Evolutionary conservation across 2,888 invertebrate species (phyloP).

Genomic region (Orchestes rusci): DNA sequence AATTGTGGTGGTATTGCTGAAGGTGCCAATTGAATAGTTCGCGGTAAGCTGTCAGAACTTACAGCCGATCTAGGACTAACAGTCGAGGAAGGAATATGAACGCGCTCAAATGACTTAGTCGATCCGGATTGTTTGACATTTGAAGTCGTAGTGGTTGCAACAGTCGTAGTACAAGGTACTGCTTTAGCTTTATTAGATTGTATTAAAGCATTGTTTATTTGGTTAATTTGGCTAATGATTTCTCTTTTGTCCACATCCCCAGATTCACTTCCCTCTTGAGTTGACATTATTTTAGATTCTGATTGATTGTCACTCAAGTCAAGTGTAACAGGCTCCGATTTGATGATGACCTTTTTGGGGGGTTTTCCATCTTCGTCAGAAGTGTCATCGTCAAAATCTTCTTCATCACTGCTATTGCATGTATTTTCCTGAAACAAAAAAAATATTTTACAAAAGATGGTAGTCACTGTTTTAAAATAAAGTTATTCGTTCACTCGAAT

Average conservation of each 20-base stretch:
- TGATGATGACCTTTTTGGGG: slow-evolving; percentile 13
- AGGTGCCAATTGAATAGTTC: slow-evolving; percentile 1
- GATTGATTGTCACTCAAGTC: slow-evolving; percentile 1
- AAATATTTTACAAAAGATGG: too few species aligned
- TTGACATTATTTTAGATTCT: slow-evolving; percentile 2
- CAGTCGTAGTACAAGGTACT: slow-evolving; percentile 1
- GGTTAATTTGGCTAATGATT: slow-evolving; percentile 20
- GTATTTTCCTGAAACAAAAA: slow-evolving; percentile 30
- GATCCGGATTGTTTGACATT: too few species aligned
- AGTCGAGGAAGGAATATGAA: too few species aligned
- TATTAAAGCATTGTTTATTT: slow-evolving; percentile 19
- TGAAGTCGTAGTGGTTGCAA: not conserved
- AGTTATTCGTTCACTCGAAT: not conserved
- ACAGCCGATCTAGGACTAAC: not conserved
- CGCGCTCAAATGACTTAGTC: too few species aligned
- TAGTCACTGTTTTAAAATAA: too few species aligned
- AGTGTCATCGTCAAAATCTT: slow-evolving; percentile 24
- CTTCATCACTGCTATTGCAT: slow-evolving; percentile 17
- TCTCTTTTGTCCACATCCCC: slow-evolving; percentile 1
- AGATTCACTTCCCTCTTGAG: not conserved
- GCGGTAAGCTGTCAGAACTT: not conserved
- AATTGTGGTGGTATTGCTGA: not conserved
- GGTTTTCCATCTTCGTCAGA: slow-evolving; percentile 23
- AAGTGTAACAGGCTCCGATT: not conserved
- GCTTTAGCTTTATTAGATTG: slow-evolving; percentile 19